Evolutionary conservation across 2,888 invertebrate species (phyloP).

Genomic region (Caenorhabditis panamensis): DNA sequence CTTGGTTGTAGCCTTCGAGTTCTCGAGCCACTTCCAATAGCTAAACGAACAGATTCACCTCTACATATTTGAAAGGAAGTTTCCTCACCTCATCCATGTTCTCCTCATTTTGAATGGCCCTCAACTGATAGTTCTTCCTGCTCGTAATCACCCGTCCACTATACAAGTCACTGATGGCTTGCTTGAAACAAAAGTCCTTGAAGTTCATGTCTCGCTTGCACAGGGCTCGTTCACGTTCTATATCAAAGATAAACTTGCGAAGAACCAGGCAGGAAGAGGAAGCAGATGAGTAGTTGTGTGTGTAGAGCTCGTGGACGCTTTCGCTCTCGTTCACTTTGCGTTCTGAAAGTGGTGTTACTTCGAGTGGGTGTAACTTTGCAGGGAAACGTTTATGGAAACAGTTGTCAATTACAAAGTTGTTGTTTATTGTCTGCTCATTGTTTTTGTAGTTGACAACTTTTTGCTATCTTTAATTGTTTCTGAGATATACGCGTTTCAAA

Average conservation of each 20-base stretch:
- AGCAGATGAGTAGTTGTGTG: slow-evolving; percentile 98
- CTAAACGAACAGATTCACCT: slow-evolving; percentile 79
- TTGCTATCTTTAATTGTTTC: too few relatives aligned
- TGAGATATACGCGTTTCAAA: too few relatives aligned
- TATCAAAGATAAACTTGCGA: slow-evolving; percentile 82
- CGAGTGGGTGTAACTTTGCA: too few relatives aligned
- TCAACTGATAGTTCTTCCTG: slow-evolving; percentile 91
- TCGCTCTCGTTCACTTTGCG: slow-evolving; percentile 94
- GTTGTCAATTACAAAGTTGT: too few relatives aligned
- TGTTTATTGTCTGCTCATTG: too few relatives aligned
- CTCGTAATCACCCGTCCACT: slow-evolving; percentile 80
- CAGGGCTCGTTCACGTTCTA: slow-evolving; percentile 73
- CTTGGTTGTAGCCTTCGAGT: slow-evolving; percentile 93
- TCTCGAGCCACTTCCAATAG: slow-evolving; percentile 90
- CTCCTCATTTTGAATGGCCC: slow-evolving; percentile 93
- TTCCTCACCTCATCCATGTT: slow-evolving; percentile 87
- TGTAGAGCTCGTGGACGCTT: slow-evolving; percentile 96
- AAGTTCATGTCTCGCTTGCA: slow-evolving; percentile 88
- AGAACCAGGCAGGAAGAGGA: slow-evolving; percentile 94
- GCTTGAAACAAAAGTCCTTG: slow-evolving; percentile 84
- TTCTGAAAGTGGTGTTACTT: slow-evolving; percentile 86
- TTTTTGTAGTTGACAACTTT: too few relatives aligned
- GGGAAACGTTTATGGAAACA: too few relatives aligned
- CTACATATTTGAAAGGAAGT: not conserved
- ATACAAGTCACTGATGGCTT: slow-evolving; percentile 77